Base-by-base conservation (phyloP, 2,113 vertebrate species). In the Columbina picui region DNA sequence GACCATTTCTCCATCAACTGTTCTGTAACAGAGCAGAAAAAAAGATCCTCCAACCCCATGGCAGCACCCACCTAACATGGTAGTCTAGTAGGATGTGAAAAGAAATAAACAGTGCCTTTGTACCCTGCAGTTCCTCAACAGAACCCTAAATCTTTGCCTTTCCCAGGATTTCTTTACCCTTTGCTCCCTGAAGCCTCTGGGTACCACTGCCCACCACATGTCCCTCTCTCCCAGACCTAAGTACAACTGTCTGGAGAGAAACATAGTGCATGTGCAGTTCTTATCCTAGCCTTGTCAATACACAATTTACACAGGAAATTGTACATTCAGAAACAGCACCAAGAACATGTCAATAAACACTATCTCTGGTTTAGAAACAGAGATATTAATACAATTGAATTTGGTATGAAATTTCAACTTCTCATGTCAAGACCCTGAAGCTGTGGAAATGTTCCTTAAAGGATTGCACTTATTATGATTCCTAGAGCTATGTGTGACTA, bases 191-290 rank as follows among this genome's bases (percentile, higher is more conserved):
- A 13, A 45, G 30, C 1, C 5, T 41, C 45, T 3, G 1, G 11
- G 12, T 53, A 45, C 23, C 1, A 1, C 45, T 63, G 59, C 47
- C 22, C 13, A 32, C 11, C 20, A 27, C 12, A 49, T 15, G 7
- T 43, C 20, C 6, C 14, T 49, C 36, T 22, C 20, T 56, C 18
- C 17, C 13, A 68, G 63, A 52, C 27, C 34, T 26, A 47, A 34
- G 25, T 38, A 4, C 8, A 36, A 2, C 7, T 50, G 2, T 17
- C 14, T 60, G 4, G 59, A 67, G 34, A 34, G 22, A 57, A 27
- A 63, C 3, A 13, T 1, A 13, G 4, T 34, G 3, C 20, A n/a
- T 4, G 1, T 3, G 2, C 2, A 22, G 17, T 55, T 87, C 74
- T 63, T n/a, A 64, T 70, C 17, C 26, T 30, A 25, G 17, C 34